Evolutionary conservation across 2,888 invertebrate species (phyloP).

Genomic region (Helleia helle): DNA sequence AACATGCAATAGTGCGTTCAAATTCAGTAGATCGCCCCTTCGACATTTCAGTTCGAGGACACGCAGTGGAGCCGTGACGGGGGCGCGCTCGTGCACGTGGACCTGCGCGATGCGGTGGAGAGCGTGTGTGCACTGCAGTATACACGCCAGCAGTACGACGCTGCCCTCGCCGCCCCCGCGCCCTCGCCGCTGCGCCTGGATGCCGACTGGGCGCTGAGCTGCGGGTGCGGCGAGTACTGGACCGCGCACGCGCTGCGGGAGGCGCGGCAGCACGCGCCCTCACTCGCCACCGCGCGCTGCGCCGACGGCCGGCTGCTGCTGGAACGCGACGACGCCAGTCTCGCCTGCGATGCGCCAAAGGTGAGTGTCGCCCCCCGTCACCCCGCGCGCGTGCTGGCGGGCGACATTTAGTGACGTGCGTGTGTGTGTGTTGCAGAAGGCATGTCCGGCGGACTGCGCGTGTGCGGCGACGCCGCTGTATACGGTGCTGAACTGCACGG

Average conservation of each 20-base stretch:
- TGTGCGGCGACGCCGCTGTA: conserved; percentile 15
- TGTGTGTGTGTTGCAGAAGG: no score
- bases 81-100: conserved; percentile 12
- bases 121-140: conserved; percentile 16
- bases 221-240: conserved; percentile 29
- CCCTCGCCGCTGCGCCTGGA: no score
- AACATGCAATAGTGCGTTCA: neutral
- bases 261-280: conserved; percentile 14
- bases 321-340: no score
- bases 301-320: conserved; percentile 10
- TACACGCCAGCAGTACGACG: conserved; percentile 10
- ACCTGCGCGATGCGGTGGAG: conserved; percentile 23
- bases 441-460: conserved; percentile 15
- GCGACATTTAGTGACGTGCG: no score
- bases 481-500: conserved; percentile 16
- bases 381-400: conserved; percentile 11
- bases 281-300: conserved; percentile 13
- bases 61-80: conserved; percentile 17
- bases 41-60: conserved; percentile 17
- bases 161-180: neutral
- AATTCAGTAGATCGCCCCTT: neutral
- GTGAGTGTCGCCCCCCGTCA: conserved; percentile 7
- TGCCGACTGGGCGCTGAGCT: conserved; percentile 20
- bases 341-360: no score
- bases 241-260: conserved; percentile 23